Evolutionary conservation across 2,113 vertebrate species (phyloP).

Genomic region (Miniopterus natalensis): DNA sequence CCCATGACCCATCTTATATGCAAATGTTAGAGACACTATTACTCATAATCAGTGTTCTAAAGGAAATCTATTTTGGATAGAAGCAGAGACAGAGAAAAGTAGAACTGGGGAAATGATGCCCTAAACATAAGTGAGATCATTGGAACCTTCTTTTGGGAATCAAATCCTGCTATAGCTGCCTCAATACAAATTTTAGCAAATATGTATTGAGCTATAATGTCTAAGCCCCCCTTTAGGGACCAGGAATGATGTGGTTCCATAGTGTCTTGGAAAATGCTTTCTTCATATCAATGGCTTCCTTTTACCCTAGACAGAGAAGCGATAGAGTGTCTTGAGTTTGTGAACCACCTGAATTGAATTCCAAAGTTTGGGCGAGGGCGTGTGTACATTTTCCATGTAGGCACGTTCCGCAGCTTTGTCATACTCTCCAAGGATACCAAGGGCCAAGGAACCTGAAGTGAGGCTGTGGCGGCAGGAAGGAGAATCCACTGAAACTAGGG

Average conservation of each 20-base stretch:
- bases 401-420: background rate
- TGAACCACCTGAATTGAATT: background rate
- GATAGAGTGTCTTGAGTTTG: background rate
- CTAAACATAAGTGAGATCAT: background rate
- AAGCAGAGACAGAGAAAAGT: background rate
- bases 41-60: background rate
- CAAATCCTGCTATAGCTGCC: background rate
- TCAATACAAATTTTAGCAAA: background rate
- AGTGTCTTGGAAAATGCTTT: background rate
- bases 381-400: background rate
- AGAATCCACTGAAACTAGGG: background rate
- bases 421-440: background rate
- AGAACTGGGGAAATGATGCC: background rate
- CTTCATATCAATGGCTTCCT: background rate
- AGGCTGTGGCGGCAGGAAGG: background rate
- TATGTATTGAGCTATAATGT: background rate
- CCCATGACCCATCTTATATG: background rate
- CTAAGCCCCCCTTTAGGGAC: background rate
- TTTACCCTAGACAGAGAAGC: background rate
- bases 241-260: background rate
- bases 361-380: background rate
- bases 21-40: background rate
- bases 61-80: background rate
- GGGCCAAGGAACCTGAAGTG: background rate
- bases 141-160: background rate